Evolutionary conservation across 1,140 invertebrate genomes (phyloP), one percentile per base, ranked within the genome.

Genomic region (Drosophila subobscura): DNA sequence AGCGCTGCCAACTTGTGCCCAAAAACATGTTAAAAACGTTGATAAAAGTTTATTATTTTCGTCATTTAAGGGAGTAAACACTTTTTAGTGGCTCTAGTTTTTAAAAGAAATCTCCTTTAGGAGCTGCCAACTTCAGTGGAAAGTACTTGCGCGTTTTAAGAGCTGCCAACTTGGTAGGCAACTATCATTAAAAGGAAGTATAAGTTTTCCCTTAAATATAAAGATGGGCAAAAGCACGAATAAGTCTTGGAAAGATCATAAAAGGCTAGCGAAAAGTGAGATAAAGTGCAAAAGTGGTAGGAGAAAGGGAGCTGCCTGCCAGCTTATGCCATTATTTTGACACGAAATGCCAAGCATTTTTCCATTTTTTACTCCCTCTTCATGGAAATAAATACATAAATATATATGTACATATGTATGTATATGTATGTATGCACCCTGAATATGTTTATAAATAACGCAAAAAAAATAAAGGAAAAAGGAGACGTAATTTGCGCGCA

Each of bases 401-500:
- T n/a, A 8, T 55, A 54, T 16, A 42, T 50, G 14, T 16, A 2
- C 14, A 4, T 37, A 7, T 25, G 40, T 52, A 45, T n/a, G 6
- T 55, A 54, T 16, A 42, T 50, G 14, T 16, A 2, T 23, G 12
- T 22, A 20, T 22, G 1, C n/a, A 8, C 23, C 0, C n/a, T 33
- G 40, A 14, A 40, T 14, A 14, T 29, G 14, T 47, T 33, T 33
- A 33, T 33, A 33, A 33, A 44, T 60, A 49, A 47, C 22, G 27
- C 4, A 37, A 55, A 16, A 29, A 58, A 60, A 51, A 55, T 70
- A 58, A 84, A 74, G 68, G 67, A 77, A 86, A 57, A 47, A 65
- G 81, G 77, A 74, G 81, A 86, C 68, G 83, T 86, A 85, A 85
- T 81, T 84, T 86, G 78, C 80, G 78, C 80, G 72, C 81, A 84